These are phyloP conservation scores for Hypselothyrea guttata DNA, from an alignment of 2,888 invertebrate genomes.

Conservation along the genomic window DNA sequence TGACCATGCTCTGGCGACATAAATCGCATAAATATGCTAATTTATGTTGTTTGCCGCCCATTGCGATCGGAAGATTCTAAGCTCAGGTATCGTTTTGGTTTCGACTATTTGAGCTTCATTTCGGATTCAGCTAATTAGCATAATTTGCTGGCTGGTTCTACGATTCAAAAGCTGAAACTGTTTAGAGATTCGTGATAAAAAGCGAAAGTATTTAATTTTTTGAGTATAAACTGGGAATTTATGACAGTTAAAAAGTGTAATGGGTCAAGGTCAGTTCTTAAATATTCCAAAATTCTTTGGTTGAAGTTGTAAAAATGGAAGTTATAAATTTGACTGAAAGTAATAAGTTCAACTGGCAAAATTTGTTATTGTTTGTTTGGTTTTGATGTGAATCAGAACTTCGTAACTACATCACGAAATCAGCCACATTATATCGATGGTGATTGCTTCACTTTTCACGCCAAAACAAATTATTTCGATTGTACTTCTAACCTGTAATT, in stretches of 20 bases:
- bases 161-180: background rate
- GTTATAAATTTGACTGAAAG: too few relatives aligned
- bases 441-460: background rate
- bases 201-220: constrained; percentile 35
- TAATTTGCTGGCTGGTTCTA: constrained; percentile 28
- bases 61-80: constrained; percentile 27
- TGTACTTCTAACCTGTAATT: constrained; percentile 7
- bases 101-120: too few relatives aligned
- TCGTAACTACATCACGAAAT: constrained; percentile 7
- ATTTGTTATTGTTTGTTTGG: constrained; percentile 1
- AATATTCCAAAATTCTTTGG: too few relatives aligned
- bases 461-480: background rate
- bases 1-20: constrained; percentile 50
- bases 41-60: constrained; percentile 52
- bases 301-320: too few relatives aligned
- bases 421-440: background rate
- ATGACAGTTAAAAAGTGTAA: constrained; percentile 5
- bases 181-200: constrained; percentile 14
- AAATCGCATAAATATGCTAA: constrained; percentile 62
- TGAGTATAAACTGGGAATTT: background rate
- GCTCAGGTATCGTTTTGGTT: constrained; percentile 35
- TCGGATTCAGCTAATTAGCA: constrained; percentile 38
- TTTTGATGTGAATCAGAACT: constrained; percentile 12
- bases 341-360: too few relatives aligned
- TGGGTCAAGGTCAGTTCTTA: constrained; percentile 11